Evolutionary conservation across 2,888 invertebrate genomes (phyloP).

Genomic region (Drosophila maculinotata): DNA sequence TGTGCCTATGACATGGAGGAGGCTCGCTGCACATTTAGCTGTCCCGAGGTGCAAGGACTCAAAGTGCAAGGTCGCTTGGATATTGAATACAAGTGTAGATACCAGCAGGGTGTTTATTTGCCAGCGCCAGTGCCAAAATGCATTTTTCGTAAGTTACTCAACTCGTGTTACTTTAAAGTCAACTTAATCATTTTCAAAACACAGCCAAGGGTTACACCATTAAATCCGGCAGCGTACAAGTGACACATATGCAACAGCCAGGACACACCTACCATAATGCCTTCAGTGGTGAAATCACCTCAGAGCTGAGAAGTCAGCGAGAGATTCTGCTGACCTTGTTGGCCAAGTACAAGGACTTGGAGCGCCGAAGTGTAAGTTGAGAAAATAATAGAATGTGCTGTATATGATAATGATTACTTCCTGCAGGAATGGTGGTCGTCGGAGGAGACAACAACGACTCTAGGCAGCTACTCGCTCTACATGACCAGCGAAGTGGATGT

Average conservation of each 20-base stretch:
- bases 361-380: slow-evolving; percentile 69
- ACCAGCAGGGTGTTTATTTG: slow-evolving; percentile 88
- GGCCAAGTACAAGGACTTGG: slow-evolving; percentile 73
- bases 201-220: slow-evolving; percentile 74
- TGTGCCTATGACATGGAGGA: slow-evolving; percentile 88
- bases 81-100: slow-evolving; percentile 88
- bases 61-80: slow-evolving; percentile 88
- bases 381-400: neutral
- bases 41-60: slow-evolving; percentile 87
- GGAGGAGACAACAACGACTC: slow-evolving; percentile 73
- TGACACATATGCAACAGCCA: slow-evolving; percentile 28
- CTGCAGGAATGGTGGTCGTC: slow-evolving; percentile 83
- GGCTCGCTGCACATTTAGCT: slow-evolving; percentile 88
- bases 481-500: slow-evolving; percentile 75
- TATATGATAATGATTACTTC: neutral
- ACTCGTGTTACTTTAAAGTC: neutral
- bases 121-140: slow-evolving; percentile 92
- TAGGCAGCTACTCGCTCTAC: slow-evolving; percentile 80
- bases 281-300: slow-evolving; percentile 52
- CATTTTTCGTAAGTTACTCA: slow-evolving; percentile 86
- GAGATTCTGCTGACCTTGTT: slow-evolving; percentile 70
- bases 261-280: slow-evolving; percentile 45
- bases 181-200: neutral
- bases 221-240: slow-evolving; percentile 35
- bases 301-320: slow-evolving; percentile 66